Evolutionary conservation across 2,113 vertebrate genomes (phyloP).

Genomic region (Erpornis zantholeuca): DNA sequence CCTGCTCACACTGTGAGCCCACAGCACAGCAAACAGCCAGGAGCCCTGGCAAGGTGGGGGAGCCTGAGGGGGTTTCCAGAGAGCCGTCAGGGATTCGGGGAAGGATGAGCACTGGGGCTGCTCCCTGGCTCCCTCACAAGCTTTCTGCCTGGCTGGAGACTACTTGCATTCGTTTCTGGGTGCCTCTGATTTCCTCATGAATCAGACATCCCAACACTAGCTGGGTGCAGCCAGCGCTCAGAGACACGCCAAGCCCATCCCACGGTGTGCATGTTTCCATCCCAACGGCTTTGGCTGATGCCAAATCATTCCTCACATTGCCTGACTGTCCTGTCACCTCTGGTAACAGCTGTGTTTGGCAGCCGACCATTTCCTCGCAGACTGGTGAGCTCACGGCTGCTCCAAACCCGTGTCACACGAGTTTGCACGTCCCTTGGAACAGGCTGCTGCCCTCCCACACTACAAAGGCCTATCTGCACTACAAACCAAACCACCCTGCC

Average conservation of each 20-base stretch:
- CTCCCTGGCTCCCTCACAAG: not conserved
- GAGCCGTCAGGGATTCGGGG: not conserved
- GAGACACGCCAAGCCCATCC: not conserved
- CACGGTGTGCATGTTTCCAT: rapidly evolving
- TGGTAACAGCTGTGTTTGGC: conserved; percentile 8
- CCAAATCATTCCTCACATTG: not conserved
- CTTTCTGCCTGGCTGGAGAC: not conserved
- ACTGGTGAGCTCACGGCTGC: not conserved
- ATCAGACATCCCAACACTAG: not conserved
- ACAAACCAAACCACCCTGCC: not conserved
- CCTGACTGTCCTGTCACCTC: not conserved
- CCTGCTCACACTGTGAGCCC: not conserved
- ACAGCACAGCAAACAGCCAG: not conserved
- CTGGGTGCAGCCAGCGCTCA: not conserved
- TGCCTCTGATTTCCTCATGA: not conserved
- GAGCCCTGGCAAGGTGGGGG: not conserved
- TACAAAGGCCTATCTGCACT: not conserved
- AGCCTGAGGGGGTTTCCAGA: not conserved
- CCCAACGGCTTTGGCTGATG: not conserved
- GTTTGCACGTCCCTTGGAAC: not conserved
- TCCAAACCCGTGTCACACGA: not conserved
- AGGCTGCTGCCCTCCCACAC: not conserved
- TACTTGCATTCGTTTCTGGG: not conserved
- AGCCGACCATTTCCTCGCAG: conserved; percentile 34
- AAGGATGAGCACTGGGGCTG: rapidly evolving